These are phyloP conservation scores for Lissocephala sabroskyi DNA, from an alignment of 2,888 invertebrate species.

Conservation along the genomic window DNA sequence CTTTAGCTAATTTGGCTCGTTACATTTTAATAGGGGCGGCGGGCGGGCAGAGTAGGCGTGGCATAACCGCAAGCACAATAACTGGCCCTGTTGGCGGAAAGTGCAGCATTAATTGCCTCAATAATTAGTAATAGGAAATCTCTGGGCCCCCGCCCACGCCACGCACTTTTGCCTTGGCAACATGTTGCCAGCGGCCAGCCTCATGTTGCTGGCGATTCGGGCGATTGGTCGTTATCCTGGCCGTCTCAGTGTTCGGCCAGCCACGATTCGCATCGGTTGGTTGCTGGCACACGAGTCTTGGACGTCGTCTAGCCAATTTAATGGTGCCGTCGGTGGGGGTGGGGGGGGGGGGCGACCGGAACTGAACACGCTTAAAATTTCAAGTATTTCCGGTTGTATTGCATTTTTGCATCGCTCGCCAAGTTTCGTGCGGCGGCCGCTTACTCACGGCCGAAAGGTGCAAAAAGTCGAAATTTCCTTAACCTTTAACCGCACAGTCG, in stretches of 20 bases:
- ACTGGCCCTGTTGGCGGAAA: no score
- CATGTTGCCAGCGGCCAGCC: slow-evolving; percentile 25
- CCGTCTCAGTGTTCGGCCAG: slow-evolving; percentile 39
- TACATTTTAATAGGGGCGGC: slow-evolving; percentile 21
- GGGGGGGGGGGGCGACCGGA: no score
- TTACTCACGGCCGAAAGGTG: no score
- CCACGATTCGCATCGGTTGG: slow-evolving; percentile 34
- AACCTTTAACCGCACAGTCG: slow-evolving; percentile 31
- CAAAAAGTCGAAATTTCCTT: no score
- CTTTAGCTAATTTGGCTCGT: slow-evolving; percentile 47
- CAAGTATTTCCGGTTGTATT: slow-evolving; percentile 40
- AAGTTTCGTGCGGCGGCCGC: no score
- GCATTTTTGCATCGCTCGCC: slow-evolving; percentile 62
- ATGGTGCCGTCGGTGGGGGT: no score
- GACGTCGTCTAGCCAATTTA: neutral
- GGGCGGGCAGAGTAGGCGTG: neutral
- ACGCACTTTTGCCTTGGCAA: slow-evolving; percentile 17
- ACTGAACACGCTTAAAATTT: slow-evolving; percentile 23
- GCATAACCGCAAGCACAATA: neutral
- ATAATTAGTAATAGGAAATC: slow-evolving; percentile 45
- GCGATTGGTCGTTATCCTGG: no score
- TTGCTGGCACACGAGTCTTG: no score
- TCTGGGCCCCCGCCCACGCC: slow-evolving; percentile 7
- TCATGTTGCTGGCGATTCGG: slow-evolving; percentile 1
- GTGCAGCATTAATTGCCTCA: slow-evolving; percentile 41